These are phyloP conservation scores for Manduca sexta DNA, from an alignment of 1,140 invertebrate genomes.

Conservation along the genomic window DNA sequence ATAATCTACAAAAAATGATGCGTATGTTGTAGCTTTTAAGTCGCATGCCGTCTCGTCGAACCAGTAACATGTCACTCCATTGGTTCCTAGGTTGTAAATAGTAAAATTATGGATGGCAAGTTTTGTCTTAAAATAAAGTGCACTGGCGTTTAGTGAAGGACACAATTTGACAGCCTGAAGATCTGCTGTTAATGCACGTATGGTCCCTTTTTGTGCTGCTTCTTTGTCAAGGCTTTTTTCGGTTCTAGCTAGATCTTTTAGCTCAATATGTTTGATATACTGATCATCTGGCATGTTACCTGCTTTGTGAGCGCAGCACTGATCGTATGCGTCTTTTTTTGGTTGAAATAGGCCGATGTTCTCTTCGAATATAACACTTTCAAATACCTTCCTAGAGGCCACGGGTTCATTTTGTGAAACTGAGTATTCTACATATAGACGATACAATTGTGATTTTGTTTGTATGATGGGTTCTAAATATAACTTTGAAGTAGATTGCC, in stretches of 20 bases:
- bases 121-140: constrained; percentile 13
- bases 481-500: too few species aligned
- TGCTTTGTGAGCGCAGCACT: too few species aligned
- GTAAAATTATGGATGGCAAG: constrained; percentile 22
- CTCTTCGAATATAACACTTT: too few species aligned
- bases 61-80: constrained; percentile 45
- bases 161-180: constrained; percentile 17
- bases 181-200: constrained; percentile 18
- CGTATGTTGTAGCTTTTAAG: constrained; percentile 51
- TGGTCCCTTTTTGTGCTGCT: too few species aligned
- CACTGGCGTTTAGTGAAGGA: constrained; percentile 15
- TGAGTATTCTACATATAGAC: too few species aligned
- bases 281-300: constrained; percentile 17
- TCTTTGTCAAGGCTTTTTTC: constrained; percentile 7
- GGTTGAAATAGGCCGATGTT: too few species aligned
- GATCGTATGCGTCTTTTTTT: too few species aligned
- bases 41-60: constrained; percentile 57
- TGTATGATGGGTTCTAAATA: too few species aligned
- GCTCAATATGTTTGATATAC: constrained; percentile 17
- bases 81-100: constrained; percentile 49
- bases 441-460: too few species aligned
- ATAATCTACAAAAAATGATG: constrained; percentile 41
- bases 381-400: too few species aligned
- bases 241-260: constrained; percentile 14
- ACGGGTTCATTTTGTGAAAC: too few species aligned